Evolutionary conservation across 2,888 invertebrate species (phyloP), one percentile per base, ranked within the genome.

Genomic region (Argyresthia goedartella): DNA sequence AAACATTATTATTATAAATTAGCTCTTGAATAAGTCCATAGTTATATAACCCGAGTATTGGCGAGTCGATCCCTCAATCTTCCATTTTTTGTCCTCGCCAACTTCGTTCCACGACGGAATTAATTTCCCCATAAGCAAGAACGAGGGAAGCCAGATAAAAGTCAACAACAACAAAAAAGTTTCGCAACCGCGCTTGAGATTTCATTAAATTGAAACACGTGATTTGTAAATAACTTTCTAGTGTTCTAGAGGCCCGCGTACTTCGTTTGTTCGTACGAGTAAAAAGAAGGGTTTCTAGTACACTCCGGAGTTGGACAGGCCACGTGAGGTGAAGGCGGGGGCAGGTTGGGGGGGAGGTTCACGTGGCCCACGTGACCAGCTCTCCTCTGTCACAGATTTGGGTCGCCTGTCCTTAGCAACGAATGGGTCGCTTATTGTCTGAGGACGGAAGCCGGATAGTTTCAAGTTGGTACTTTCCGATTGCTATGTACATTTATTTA

Each of bases 201-300:
- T 74, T 65, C 60, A 65, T 69, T 68, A 60, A 59, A 59, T 55
- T 59, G 58, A 61, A 62, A 67, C 76, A 79, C 80, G 81, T 79
- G 77, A 73, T 62, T 67, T 62, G 55, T 56, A 63, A 64, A 70
- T 61, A 74, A 80, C 71, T 80, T 80, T 69, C 57, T 59, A 67
- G 70, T 65, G 65, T 65, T 71, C n/a, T 35, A 4, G 36, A 48
- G 15, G 48, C 36, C 25, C 25, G 6, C 3, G 25, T 25, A 25
- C 3, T 25, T 6, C 2, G 25, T 25, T 25, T 25, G 25, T 25
- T 25, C 71, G 60, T 51, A 64, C 25, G 25, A 58, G 64, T 66
- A 76, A 80, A 79, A 66, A 75, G 68, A 76, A 73, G 66, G 66
- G 66, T 62, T 61, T 59, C 60, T 60, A 58, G 44, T 57, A 53